A percentile compares a stretch with the other conserved stretches of the same genome.
Evolutionary conservation across 2,797 vertebrate genomes (phyloP).

Genomic region (Urophycis tenuis): DNA sequence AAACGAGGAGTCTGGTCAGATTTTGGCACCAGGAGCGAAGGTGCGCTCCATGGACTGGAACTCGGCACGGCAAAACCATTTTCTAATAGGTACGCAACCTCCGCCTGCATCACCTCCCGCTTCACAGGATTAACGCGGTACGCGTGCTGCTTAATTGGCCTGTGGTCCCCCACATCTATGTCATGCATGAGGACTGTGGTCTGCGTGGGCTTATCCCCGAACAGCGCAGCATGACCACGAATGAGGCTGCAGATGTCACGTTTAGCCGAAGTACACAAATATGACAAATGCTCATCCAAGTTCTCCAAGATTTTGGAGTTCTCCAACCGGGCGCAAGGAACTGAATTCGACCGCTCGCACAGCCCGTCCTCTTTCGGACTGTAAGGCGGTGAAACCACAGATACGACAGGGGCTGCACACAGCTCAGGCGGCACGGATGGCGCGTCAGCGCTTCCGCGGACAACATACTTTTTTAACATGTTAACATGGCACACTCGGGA

Average conservation of each 20-base stretch:
- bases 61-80: not conserved
- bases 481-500: conserved; percentile 13
- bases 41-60: not conserved
- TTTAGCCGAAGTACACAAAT: not conserved
- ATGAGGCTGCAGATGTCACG: not conserved
- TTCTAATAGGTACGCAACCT: not conserved
- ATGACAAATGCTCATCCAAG: not conserved
- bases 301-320: not conserved
- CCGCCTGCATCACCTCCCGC: not conserved
- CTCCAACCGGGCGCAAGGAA: not conserved
- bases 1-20: not conserved
- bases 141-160: conserved; percentile 2
- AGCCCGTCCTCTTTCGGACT: not conserved
- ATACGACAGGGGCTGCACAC: too few relatives aligned
- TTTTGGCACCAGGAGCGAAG: not conserved
- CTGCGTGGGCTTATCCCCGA: not conserved
- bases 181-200: not conserved
- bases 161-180: not conserved
- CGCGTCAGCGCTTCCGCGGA: too few relatives aligned
- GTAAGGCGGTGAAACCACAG: not conserved
- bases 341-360: not conserved
- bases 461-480: conserved; percentile 7
- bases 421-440: too few relatives aligned
- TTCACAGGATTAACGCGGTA: not conserved
- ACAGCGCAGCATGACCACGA: not conserved